A percentile compares a stretch with the other conserved stretches of the same genome.
phyloP scores from a whole-genome alignment of 37 sponge, comb jelly and placozoan species.

The Spongia lamella region DNA sequence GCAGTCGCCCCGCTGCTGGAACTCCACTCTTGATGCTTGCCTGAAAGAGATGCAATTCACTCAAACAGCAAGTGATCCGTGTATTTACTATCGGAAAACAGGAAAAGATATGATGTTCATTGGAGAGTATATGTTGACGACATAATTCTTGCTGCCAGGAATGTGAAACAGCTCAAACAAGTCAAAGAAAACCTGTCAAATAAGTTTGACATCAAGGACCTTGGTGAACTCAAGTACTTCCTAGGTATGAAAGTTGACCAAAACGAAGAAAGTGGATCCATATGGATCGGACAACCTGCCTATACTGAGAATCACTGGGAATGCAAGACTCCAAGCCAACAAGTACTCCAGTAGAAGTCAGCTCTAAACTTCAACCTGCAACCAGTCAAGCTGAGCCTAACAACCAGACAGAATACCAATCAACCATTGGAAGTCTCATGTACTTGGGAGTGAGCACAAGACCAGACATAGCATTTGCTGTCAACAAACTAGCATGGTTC shows the following conservation, averaged over 20 bases:
- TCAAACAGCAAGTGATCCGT: no score
- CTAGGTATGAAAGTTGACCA: slow-evolving; percentile 36
- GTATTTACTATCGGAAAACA: no score
- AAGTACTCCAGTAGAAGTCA: slow-evolving; percentile 16
- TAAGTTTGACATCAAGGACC: slow-evolving; percentile 32
- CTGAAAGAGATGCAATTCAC: no score
- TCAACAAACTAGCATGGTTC: slow-evolving; percentile 11
- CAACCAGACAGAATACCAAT: slow-evolving; percentile 18
- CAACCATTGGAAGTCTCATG: slow-evolving; percentile 37
- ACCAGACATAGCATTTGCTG: slow-evolving; percentile 19
- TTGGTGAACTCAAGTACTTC: slow-evolving; percentile 28
- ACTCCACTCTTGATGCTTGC: no score
- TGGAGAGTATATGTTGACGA: no score
- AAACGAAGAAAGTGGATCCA: neutral
- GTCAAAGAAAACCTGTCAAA: slow-evolving; percentile 16
- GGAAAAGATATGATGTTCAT: no score
- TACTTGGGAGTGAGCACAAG: slow-evolving; percentile 21
- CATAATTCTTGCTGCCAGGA: slow-evolving; percentile 30
- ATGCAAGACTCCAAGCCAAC: slow-evolving; percentile 34
- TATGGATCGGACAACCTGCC: slow-evolving; percentile 51
- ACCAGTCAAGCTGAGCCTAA: neutral
- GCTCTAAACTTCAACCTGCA: slow-evolving; percentile 17
- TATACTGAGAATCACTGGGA: slow-evolving; percentile 10
- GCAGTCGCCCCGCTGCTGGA: no score
- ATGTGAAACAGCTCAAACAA: slow-evolving; percentile 11